Base-by-base conservation (phyloP, 2,113 vertebrate species). In the Aptenodytes patagonicus region DNA sequence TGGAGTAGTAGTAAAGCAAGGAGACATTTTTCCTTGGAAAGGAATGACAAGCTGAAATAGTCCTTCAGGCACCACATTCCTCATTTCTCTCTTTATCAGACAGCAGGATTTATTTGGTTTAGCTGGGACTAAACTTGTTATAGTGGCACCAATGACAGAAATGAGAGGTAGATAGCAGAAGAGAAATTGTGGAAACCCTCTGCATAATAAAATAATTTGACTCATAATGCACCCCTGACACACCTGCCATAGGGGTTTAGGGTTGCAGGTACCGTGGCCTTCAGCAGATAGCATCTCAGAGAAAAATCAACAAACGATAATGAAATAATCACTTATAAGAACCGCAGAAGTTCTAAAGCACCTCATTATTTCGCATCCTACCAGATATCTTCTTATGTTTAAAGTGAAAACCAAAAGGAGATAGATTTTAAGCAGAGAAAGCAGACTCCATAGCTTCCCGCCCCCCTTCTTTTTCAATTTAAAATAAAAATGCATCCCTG, bases 71-170 rank as follows among this genome's bases (percentile, higher is more conserved):
- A 91, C 20, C 4, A 5, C 87, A 95, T 94, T 94, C 77, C 44
- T 93, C 95, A 96, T 85, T 95, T 96, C 89, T 82, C 49, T 81
- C 89, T 94, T 92, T 90, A 93, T 84, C 83, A 90, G 86, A 89
- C 85, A 79, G 66, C 38, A 77, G 75, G 84, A 90, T 95, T 95
- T 95, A 95, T 90, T 95, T 89, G 61, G 40, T 87, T 79, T 77
- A 93, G 64, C 36, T 83, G 38, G 46, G 36, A 46, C 83, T 90
- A 89, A 89, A 72, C 81, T 87, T 75, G 28, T 82, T 96, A 52
- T 47, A 83, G 52, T 34, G 28, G 47, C 61, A 81, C 55, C 71
- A 91, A 0, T 58, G 66, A 81, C 42, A 91, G 73, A 90, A 95
- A 90, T 31, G 28, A 82, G 62, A 81, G 22, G 38, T 25, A 83